Evolutionary conservation across 2,797 vertebrate genomes (phyloP).

Genomic region (Bovichtus diacanthus): DNA sequence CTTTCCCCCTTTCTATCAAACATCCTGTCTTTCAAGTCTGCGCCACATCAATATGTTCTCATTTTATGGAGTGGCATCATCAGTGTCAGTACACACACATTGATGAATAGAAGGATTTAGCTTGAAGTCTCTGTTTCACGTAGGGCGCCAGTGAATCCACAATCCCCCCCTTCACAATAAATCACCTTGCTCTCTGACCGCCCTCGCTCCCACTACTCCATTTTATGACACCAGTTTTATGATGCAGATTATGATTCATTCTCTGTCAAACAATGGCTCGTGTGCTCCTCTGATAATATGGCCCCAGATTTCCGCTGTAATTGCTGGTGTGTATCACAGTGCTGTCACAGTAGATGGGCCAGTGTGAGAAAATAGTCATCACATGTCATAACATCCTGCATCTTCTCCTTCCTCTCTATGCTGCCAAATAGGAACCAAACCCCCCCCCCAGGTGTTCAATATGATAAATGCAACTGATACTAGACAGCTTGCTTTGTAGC

Average conservation of each 20-base stretch:
- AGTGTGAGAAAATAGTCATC: conserved; percentile 17
- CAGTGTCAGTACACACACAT: neutral
- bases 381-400: conserved; percentile 18
- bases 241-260: conserved; percentile 59
- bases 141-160: conserved; percentile 36
- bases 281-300: conserved; percentile 37
- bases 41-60: conserved; percentile 39
- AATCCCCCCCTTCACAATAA: conserved; percentile 37
- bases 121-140: conserved; percentile 35
- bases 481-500: conserved; percentile 35
- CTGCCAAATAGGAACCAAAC: conserved; percentile 1
- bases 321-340: conserved; percentile 41
- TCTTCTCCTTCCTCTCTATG: neutral
- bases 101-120: conserved; percentile 32
- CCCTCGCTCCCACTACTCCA: conserved; percentile 8
- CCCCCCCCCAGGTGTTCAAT: neutral
- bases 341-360: conserved; percentile 28
- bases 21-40: neutral
- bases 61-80: conserved; percentile 35
- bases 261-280: conserved; percentile 33
- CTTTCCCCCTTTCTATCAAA: conserved; percentile 8
- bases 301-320: conserved; percentile 42
- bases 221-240: conserved; percentile 19
- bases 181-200: conserved; percentile 47
- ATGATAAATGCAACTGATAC: conserved; percentile 28